phyloP scores from a whole-genome alignment of 2,113 vertebrate species.

The Tachycineta bicolor region DNA sequence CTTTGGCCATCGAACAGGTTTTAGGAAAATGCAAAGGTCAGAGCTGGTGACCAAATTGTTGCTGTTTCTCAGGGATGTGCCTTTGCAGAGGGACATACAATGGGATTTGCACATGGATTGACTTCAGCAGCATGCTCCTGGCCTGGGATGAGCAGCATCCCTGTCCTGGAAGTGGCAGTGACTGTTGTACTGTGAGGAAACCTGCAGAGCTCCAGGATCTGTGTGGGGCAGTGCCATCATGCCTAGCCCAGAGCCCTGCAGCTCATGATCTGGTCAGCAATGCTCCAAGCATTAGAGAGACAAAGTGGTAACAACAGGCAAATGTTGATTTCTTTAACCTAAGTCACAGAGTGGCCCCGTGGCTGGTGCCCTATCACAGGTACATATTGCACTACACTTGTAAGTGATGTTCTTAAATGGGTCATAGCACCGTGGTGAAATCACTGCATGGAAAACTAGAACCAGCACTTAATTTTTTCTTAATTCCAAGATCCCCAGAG shows the following conservation, averaged over 20 bases:
- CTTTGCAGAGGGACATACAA: background rate
- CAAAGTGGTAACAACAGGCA: slow-evolving; percentile 40
- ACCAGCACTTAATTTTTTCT: background rate
- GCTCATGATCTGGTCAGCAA: background rate
- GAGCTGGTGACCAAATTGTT: background rate
- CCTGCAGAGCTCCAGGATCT: background rate
- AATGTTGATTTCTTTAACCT: background rate
- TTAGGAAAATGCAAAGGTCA: background rate
- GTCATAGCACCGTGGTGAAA: slow-evolving; percentile 64
- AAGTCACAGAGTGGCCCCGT: background rate
- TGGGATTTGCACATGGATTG: background rate
- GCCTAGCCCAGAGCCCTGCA: background rate
- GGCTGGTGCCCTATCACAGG: background rate
- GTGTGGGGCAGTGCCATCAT: background rate
- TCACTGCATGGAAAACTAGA: slow-evolving; percentile 15
- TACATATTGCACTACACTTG: slow-evolving; percentile 70
- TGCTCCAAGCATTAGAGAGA: slow-evolving; percentile 44
- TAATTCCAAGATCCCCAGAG: slow-evolving; percentile 30
- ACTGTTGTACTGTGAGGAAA: background rate
- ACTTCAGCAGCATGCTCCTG: background rate
- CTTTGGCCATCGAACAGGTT: slow-evolving; percentile 1
- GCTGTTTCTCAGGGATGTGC: background rate
- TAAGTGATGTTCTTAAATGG: background rate
- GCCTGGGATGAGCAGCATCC: background rate
- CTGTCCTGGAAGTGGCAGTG: background rate